Evolutionary conservation across 2,797 vertebrate genomes (phyloP).

Genomic region (Enteromius fasciolatus): DNA sequence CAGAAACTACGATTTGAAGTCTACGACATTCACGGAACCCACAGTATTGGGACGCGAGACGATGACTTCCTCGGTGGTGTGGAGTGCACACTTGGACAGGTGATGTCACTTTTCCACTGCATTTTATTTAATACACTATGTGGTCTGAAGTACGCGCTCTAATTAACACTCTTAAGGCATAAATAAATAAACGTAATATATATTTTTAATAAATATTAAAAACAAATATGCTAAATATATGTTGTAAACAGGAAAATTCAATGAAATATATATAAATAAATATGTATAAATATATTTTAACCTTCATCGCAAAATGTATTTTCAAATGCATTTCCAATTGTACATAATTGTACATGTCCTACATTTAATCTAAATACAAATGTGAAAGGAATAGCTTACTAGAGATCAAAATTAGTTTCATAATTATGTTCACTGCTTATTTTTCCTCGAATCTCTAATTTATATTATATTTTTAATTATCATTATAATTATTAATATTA

Average conservation of each 20-base stretch:
- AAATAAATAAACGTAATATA: background rate
- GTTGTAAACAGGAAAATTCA: background rate
- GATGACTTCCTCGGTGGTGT: constrained; percentile 93
- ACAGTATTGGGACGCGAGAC: constrained; percentile 85
- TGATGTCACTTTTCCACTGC: constrained; percentile 58
- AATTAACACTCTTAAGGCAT: background rate
- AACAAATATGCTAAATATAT: background rate
- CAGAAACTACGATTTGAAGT: constrained; percentile 96
- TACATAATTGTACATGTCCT: no score
- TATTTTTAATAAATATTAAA: background rate
- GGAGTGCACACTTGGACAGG: constrained; percentile 95
- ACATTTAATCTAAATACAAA: background rate
- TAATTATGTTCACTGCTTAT: background rate
- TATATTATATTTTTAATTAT: no score
- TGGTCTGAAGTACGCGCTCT: background rate
- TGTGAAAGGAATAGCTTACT: background rate
- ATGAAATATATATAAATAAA: background rate
- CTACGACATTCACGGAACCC: constrained; percentile 89
- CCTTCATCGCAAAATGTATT: background rate
- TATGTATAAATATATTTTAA: background rate
- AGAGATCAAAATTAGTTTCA: background rate
- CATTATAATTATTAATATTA: no score
- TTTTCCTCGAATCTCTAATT: background rate
- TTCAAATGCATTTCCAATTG: background rate
- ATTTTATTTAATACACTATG: background rate